Base-by-base conservation (phyloP, 2,888 invertebrate species). In the Byasa hedistus region DNA sequence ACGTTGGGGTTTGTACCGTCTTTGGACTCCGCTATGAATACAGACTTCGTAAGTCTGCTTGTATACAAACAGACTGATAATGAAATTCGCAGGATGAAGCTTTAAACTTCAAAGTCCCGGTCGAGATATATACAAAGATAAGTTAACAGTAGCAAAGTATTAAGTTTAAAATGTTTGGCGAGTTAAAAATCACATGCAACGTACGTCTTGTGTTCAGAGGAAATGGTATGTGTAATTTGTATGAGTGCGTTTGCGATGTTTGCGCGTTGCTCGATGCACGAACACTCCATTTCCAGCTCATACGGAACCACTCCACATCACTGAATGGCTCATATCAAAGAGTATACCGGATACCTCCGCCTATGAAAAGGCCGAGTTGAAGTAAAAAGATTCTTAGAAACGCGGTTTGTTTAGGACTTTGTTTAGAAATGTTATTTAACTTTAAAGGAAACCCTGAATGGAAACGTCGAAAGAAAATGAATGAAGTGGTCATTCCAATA, bases 161-260 rank as follows among this genome's bases (percentile, higher is more conserved):
- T 32, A 1, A 32, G 10, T 32, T 32, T 32, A 32, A 32, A 8
- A 32, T 32, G 32, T 32, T 10, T 32, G n/a, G 32, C 32, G 32
- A 32, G 32, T 10, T 32, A 32, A 48, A 48, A 52, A 17, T 52
- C 57, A 51, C 52, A 12, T 24, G 22, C n/a, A n/a, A 51, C 36
- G n/a, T 58, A 12, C 15, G 3, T 3, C 15, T 64, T 64, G 32
- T 27, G n/a, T 17, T 24, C n/a, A 39, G 48, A 23, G 54, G 64
- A 58, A 64, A 64, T 59, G 59, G 54, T 24, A 61, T 61, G 65
- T 65, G 61, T 65, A 83, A 83, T 83, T 81, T 87, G 82, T 81
- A 87, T 84, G 88, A 87, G 86, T 88, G 87, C 87, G 88, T 89
- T 83, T 79, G 79, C 75, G 69, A 76, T 87, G 86, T 89, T 89